Conservation (phyloP, 2,888 invertebrate genomes). For the Xestia rhomboidea region DNA sequence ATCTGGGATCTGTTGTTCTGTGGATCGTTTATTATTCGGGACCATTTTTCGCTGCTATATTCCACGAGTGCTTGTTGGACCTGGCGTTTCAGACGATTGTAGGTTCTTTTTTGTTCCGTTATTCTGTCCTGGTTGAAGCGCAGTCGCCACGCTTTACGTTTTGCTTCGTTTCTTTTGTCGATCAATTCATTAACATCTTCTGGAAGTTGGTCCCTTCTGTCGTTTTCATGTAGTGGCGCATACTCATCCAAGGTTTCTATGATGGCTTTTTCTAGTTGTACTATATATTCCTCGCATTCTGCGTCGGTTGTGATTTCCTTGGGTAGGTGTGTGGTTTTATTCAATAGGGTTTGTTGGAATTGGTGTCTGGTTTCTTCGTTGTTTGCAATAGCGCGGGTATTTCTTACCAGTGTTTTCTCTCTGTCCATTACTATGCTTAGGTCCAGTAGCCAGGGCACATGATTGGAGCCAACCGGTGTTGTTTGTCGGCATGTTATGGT, state of each 20-base stretch:
- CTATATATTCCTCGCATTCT: conserved; percentile 5
- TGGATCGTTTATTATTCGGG: neutral
- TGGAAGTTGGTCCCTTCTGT: too few relatives aligned
- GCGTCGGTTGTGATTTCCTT: too few relatives aligned
- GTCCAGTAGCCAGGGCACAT: too few relatives aligned
- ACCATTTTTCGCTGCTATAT: conserved; percentile 1
- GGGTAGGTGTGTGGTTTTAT: neutral
- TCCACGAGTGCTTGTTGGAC: conserved; percentile 4
- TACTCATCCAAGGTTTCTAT: conserved; percentile 4
- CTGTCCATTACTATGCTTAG: neutral
- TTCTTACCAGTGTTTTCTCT: conserved; percentile 4
- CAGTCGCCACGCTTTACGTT: conserved; percentile 5
- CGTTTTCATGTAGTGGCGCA: neutral
- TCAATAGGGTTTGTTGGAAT: conserved; percentile 2
- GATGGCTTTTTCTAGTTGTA: conserved; percentile 6
- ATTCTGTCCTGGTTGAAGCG: conserved; percentile 7
- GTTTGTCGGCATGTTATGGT: too few relatives aligned
- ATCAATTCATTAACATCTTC: too few relatives aligned
- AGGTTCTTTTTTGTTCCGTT: neutral
- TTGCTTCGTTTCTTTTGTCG: neutral
- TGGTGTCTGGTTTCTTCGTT: neutral
- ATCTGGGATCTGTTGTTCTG: too few relatives aligned
- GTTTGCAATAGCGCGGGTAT: neutral
- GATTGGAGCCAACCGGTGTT: too few relatives aligned
- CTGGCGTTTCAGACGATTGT: neutral